Percentiles rank a stretch among this genome's conserved stretches.
These are phyloP conservation scores for Cotesia typhae DNA, from an alignment of 1,140 invertebrate species.

Conservation along the genomic window DNA sequence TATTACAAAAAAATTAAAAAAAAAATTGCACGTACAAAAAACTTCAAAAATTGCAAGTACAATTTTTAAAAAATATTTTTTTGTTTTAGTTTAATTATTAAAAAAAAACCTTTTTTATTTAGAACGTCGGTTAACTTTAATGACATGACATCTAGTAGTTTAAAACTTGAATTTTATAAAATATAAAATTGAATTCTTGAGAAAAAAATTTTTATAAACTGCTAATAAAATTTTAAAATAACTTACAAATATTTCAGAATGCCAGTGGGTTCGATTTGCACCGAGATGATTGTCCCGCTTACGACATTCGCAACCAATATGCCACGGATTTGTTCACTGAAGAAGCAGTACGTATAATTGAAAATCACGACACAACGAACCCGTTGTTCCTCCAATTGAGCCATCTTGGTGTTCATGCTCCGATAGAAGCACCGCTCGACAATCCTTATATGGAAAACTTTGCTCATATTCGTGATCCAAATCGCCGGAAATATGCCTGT, in stretches of 20 bases:
- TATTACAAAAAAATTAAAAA: not conserved
- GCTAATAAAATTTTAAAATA: too few relatives aligned
- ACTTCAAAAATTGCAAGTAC: too few relatives aligned
- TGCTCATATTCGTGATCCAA: conserved; percentile 75
- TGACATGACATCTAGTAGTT: too few relatives aligned
- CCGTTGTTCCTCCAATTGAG: conserved; percentile 69
- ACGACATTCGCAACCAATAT: conserved; percentile 72
- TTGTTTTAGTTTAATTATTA: too few relatives aligned
- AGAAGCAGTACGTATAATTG: conserved; percentile 70
- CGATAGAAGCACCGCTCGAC: conserved; percentile 68
- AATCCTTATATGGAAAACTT: conserved; percentile 71
- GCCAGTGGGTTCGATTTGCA: conserved; percentile 68
- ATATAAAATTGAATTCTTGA: too few relatives aligned
- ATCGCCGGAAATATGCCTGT: conserved; percentile 83
- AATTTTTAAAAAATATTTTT: too few relatives aligned
- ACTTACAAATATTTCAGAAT: conserved; percentile 49
- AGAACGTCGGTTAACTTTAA: too few relatives aligned
- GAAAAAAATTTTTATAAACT: too few relatives aligned
- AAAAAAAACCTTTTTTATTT: too few relatives aligned
- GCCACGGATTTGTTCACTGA: conserved; percentile 76
- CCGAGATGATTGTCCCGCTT: conserved; percentile 67
- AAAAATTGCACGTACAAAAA: too few relatives aligned
- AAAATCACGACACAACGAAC: conserved; percentile 66
- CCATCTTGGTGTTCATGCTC: conserved; percentile 79
- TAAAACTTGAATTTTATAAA: too few relatives aligned